A percentile compares a stretch with the other conserved stretches of the same genome.
These are phyloP conservation scores for Ursus arctos DNA, from an alignment of 2,113 vertebrate genomes.

Conservation along the genomic window DNA sequence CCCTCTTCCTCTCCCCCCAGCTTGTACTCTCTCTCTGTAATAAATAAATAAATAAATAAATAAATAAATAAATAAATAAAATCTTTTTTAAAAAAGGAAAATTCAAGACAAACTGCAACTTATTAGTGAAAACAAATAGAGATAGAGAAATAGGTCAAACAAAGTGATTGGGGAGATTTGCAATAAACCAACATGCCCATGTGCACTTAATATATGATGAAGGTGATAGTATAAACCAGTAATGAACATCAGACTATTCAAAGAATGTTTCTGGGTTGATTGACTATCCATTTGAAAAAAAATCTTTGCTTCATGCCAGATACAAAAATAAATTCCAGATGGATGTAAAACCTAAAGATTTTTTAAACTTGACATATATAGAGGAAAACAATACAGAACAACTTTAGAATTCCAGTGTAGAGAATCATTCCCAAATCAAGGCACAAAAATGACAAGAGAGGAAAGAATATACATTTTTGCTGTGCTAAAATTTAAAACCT, in stretches of 20 bases:
- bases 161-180: not conserved
- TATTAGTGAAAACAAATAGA: not conserved
- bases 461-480: not conserved
- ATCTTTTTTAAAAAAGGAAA: not conserved
- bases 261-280: not conserved
- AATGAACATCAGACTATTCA: not conserved
- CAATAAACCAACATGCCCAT: not conserved
- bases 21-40: too few species aligned
- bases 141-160: not conserved
- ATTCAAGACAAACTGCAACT: slow-evolving; percentile 12
- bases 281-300: not conserved
- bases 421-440: slow-evolving; percentile 11
- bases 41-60: too few species aligned
- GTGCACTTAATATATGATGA: not conserved
- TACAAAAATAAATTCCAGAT: slow-evolving; percentile 54
- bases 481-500: not conserved
- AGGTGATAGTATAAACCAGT: not conserved
- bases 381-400: not conserved
- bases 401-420: not conserved
- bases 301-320: not conserved
- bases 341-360: not conserved
- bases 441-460: not conserved
- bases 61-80: too few species aligned
- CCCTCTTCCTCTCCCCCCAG: too few species aligned
- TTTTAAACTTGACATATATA: not conserved